A percentile compares a stretch with the other conserved stretches of the same genome.
Conservation (phyloP, 2,888 invertebrate genomes). For the Lysandra bellargus region DNA sequence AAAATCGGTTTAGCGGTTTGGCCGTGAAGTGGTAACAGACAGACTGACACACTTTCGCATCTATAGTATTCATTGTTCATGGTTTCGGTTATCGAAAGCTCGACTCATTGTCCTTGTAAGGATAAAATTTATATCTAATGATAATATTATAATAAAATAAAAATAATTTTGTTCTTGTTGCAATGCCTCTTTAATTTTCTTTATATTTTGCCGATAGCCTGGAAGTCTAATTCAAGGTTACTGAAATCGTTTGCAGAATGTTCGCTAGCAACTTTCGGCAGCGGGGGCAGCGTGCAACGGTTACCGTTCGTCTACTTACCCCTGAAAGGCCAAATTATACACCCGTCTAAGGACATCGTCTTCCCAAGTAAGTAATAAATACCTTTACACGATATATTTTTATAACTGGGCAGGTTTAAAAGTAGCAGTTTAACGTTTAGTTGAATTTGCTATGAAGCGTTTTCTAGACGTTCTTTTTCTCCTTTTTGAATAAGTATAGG, state of each 20-base stretch:
- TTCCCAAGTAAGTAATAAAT: slow-evolving; percentile 82
- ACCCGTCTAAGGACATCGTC: slow-evolving; percentile 92
- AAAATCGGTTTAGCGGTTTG: too few relatives aligned
- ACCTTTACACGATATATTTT: neutral
- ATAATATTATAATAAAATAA: too few relatives aligned
- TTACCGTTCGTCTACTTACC: slow-evolving; percentile 94
- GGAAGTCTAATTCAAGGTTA: neutral
- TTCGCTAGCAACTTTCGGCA: slow-evolving; percentile 88
- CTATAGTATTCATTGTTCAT: too few relatives aligned
- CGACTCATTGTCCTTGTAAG: too few relatives aligned
- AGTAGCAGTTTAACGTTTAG: neutral
- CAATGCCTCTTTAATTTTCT: too few relatives aligned
- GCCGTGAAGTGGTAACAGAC: too few relatives aligned
- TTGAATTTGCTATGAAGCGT: neutral
- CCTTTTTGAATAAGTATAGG: too few relatives aligned
- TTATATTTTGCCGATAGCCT: neutral
- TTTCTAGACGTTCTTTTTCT: neutral
- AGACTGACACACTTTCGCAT: too few relatives aligned
- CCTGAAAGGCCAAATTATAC: slow-evolving; percentile 91
- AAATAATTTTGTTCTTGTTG: too few relatives aligned
- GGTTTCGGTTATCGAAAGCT: too few relatives aligned
- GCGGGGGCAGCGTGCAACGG: slow-evolving; percentile 84
- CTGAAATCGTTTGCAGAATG: slow-evolving; percentile 82
- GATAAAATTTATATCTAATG: too few relatives aligned
- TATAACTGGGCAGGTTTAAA: too few relatives aligned